Evolutionary conservation across 2,888 invertebrate species (phyloP), one percentile per base, ranked within the genome.

Genomic region (Macropis europaea): DNA sequence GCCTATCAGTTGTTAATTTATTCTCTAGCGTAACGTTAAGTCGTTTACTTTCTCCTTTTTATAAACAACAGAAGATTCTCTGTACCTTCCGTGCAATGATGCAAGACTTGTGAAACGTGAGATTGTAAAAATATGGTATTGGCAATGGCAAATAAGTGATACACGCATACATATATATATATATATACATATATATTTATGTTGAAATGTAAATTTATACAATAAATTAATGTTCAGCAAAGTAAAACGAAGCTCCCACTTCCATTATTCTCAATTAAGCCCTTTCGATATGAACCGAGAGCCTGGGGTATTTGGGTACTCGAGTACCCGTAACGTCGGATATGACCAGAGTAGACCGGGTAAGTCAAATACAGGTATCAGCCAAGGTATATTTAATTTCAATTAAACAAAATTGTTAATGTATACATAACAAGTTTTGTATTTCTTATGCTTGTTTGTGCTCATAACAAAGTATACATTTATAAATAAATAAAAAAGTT

Each of bases 161-260:
- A 69, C 19, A 38, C 36, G 57, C 68, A 75, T 45, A 54, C 59
- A 70, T 45, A 62, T 77, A 56, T 75, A 57, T 77, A 69, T 24
- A 38, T 32, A 61, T 73, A 69, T 24, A 38, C 36, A 61, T 73
- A 75, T 45, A 54, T 63, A 70, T 45, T 66, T 77, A 56, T 75
- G 61, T 77, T 63, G 53, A 72, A 64, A 64, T 78, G 68, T 75
- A 72, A 50, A 75, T 78, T 77, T 78, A 61, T 78, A 66, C 45
- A 78, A 79, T 72, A 75, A 79, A 75, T 69, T 63, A 63, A 63
- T 64, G 64, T 61, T 61, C 42, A 43, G 66, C 28, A 26, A 28
- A 52, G 32, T 38, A 38, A n/a, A 32, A 26, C 13, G 48, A 6
- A 43, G 54, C 17, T 32, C 6, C 3, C 15, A n/a, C 7, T 11